A percentile compares a stretch with the other conserved stretches of the same genome.
Conservation (phyloP, 2,888 invertebrate genomes). For the Nebria brevicollis region DNA sequence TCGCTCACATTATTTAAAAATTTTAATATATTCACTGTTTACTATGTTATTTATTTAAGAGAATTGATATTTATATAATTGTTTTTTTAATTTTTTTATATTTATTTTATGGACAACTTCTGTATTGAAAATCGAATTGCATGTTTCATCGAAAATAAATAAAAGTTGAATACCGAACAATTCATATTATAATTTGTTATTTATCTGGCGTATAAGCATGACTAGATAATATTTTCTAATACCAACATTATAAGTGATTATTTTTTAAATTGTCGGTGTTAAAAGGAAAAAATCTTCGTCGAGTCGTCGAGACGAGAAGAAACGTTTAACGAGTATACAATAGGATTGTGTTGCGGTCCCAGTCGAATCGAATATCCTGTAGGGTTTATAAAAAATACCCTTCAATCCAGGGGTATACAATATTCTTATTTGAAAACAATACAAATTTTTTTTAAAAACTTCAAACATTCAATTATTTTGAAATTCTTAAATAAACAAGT, state of each 20-base stretch:
- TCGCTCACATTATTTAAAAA: too few species aligned
- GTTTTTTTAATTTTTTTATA: too few species aligned
- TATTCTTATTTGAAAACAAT: not conserved
- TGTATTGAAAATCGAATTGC: too few species aligned
- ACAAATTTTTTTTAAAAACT: too few species aligned
- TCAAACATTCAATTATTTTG: too few species aligned
- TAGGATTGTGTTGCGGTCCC: not conserved
- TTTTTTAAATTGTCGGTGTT: not conserved
- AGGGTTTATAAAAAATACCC: not conserved
- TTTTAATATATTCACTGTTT: too few species aligned
- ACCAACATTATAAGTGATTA: slow-evolving; percentile 1
- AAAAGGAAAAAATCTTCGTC: not conserved
- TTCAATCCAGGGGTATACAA: not conserved
- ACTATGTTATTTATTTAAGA: too few species aligned
- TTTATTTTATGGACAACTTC: too few species aligned
- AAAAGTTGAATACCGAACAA: not conserved
- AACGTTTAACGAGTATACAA: slow-evolving; percentile 1
- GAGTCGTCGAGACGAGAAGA: not conserved
- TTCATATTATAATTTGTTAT: too few species aligned
- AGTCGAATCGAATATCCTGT: not conserved
- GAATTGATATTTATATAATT: too few species aligned
- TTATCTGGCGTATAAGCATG: not conserved
- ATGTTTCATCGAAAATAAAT: not conserved
- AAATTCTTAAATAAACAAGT: too few species aligned
- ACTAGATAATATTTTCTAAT: slow-evolving; percentile 1